Base-by-base conservation (phyloP, 2,113 vertebrate genomes). In the Bombycilla garrulus region DNA sequence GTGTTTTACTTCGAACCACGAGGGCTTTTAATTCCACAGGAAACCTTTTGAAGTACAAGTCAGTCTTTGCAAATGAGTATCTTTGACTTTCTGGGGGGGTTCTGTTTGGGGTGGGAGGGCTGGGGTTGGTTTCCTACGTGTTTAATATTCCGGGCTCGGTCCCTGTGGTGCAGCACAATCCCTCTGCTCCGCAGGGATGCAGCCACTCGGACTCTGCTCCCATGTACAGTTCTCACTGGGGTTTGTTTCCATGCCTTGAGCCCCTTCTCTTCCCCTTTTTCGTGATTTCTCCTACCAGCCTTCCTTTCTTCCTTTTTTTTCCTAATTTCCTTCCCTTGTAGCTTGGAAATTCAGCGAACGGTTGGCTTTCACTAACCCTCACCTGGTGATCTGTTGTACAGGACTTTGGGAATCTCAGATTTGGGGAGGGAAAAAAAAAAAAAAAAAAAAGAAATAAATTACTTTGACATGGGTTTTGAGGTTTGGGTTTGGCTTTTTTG, bases 321-420 rank as follows among this genome's bases (percentile, higher is more conserved):
- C 74, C 29, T 73, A 12, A 28, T 91, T 69, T 86, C 77, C 54
- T 80, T 60, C 91, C 45, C 3, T 3, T 65, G 47, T 86, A 86
- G 54, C 80, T 94, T 64, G 78, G 54, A 88, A 93, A 76, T 25
- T 35, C 70, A 70, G 45, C 35, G 14, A 38, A 24, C 1, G 8
- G 21, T 60, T 29, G 61, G 67, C 56, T 90, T 57, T 61, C 87
- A 18, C 76, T 80, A 18, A 24, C 45, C 57, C 64, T 93, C 81
- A 25, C 78, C 23, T 48, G 81, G 81, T 91, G 76, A 84, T 92
- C 76, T 72, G 45, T 76, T 92, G 90, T 97, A 97, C 71, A 94
- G 88, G 64, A 88, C 77, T 74, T 74, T 6, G 33, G 54, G 92
- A 35, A 71, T 81, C 74, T 86, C 31, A 1, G 57, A 78, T 5